Percentiles rank a stretch among this genome's conserved stretches.
These are phyloP conservation scores for Arnoldichthys spilopterus DNA, from an alignment of 2,797 vertebrate species.

Conservation along the genomic window DNA sequence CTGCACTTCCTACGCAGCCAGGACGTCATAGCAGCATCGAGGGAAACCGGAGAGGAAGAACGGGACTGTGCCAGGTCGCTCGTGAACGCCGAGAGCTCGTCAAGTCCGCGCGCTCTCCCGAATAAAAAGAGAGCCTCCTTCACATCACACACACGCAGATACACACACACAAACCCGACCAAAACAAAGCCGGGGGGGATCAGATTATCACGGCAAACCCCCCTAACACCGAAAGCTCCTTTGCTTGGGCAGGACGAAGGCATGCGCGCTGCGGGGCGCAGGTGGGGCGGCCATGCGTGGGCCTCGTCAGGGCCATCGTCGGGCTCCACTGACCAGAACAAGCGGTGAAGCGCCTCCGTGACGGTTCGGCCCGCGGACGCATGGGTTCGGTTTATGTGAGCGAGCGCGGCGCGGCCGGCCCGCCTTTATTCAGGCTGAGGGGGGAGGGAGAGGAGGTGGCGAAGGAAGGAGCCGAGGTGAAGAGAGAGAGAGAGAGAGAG, in stretches of 20 bases:
- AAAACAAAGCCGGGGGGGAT: slow-evolving; percentile 38
- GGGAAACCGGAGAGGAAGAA: slow-evolving; percentile 27
- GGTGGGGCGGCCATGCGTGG: not conserved
- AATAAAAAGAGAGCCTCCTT: slow-evolving; percentile 70
- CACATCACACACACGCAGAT: not conserved
- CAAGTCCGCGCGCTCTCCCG: slow-evolving; percentile 24
- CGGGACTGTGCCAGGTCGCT: slow-evolving; percentile 52
- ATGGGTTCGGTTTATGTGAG: not conserved
- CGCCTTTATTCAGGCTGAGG: slow-evolving; percentile 61
- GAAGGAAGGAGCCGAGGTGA: slow-evolving; percentile 58
- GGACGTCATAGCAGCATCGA: slow-evolving; percentile 78
- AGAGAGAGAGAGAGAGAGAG: too few relatives aligned
- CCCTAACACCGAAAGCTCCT: slow-evolving; percentile 34
- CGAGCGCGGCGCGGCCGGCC: slow-evolving; percentile 16
- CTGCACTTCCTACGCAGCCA: slow-evolving; percentile 68
- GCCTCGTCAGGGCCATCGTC: not conserved
- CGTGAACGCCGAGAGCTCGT: slow-evolving; percentile 44
- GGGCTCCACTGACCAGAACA: not conserved
- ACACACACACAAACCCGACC: slow-evolving; percentile 17
- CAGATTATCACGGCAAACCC: slow-evolving; percentile 62
- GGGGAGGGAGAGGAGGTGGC: slow-evolving; percentile 64
- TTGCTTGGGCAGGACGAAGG: slow-evolving; percentile 36
- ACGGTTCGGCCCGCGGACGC: slow-evolving; percentile 14
- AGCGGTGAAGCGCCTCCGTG: not conserved
- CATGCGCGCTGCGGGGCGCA: slow-evolving; percentile 33